Conservation (phyloP, 2,888 invertebrate genomes). For the Carpatolechia fugitivella region DNA sequence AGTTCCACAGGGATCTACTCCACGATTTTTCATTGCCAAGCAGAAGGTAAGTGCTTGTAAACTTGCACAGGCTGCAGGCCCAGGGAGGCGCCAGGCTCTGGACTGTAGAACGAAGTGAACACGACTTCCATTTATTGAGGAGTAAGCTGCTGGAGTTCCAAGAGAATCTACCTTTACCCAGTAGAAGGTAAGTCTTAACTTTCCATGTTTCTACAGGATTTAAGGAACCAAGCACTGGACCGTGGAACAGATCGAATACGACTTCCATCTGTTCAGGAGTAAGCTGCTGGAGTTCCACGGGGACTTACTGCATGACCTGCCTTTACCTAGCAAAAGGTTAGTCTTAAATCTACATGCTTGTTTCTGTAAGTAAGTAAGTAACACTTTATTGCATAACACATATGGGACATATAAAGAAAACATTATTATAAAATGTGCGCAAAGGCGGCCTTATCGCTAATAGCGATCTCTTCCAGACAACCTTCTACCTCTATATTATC, state of each 20-base stretch:
- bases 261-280: conserved; percentile 88
- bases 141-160: conserved; percentile 92
- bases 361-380: too few relatives aligned
- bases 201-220: conserved; percentile 51
- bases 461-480: too few relatives aligned
- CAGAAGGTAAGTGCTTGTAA: conserved; percentile 66
- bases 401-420: too few relatives aligned
- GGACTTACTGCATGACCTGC: conserved; percentile 80
- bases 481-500: too few relatives aligned
- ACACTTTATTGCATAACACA: too few relatives aligned
- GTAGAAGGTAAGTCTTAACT: conserved; percentile 72
- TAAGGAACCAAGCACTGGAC: conserved; percentile 73
- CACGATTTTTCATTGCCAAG: conserved; percentile 81
- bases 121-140: conserved; percentile 87
- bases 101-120: conserved; percentile 83
- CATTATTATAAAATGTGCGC: too few relatives aligned
- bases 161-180: conserved; percentile 83
- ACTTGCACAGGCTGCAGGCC: conserved; percentile 43
- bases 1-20: conserved; percentile 90
- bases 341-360: too few relatives aligned
- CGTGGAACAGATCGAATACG: conserved; percentile 80
- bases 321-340: conserved; percentile 80
- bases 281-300: conserved; percentile 94
- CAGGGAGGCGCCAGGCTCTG: conserved; percentile 63
- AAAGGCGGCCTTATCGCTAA: too few relatives aligned